Base-by-base conservation (phyloP, 1,140 invertebrate species). In the Lordiphosa collinella region DNA sequence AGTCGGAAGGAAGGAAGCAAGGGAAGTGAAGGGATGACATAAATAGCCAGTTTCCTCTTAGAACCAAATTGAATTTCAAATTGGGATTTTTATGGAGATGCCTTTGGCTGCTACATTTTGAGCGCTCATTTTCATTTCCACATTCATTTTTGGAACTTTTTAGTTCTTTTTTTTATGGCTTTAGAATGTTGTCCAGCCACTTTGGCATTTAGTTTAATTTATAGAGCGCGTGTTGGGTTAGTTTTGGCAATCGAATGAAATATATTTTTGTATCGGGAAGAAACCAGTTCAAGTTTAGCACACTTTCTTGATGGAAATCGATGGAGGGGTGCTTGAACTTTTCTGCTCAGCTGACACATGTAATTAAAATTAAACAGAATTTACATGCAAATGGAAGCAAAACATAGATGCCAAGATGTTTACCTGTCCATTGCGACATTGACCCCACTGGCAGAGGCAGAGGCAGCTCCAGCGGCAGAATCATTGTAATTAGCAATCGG, bases 401-500 rank as follows among this genome's bases (percentile, higher is more conserved):
- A 53, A 53, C 47, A 18, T 54, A 64, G 52, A 38, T 44, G 40
- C 31, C 13, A 44, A 51, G 49, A 32, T 47, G 37, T 9, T 16
- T 37, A 41, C 16, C 34, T 58, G 65, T 52, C 75, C 75, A 80
- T 80, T 80, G 54, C 78, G 78, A 84, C 78, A 84, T 84, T 84
- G 78, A 84, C 78, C 78, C 78, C 78, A 60, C 79, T 78, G 63
- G 52, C 65, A 47, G 46, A 46, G 51, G 52, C 50, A 18, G 36
- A 35, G 40, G 36, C 6, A 57, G 31, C 8, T 31, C 52, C 40
- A 57, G 32, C 8, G 36, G 56, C 40, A 13, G 43, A 32, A 11
- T 41, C 61, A 86, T 75, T 85, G 82, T 76, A 88, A 88, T 86
- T 76, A 76, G 82, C 58, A 79, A 69, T 79, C 76, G 70, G 64